Evolutionary conservation across 2,888 invertebrate species (phyloP), one percentile per base, ranked within the genome.

Genomic region (Ectemnius cavifrons): DNA sequence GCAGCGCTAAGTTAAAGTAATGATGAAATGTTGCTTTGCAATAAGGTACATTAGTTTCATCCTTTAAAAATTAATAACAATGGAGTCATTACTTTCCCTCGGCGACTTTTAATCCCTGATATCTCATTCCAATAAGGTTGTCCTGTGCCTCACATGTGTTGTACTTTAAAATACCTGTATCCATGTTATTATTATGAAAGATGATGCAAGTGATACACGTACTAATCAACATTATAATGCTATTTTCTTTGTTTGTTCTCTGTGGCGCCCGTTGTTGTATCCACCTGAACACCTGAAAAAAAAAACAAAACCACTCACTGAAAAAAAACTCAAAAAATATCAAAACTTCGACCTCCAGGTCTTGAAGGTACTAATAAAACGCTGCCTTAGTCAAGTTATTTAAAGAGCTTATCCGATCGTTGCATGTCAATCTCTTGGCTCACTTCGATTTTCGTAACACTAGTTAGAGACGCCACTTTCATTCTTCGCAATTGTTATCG

Each of bases 241-340:
- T 90, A 87, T 87, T 81, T 86, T 89, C 86, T 89, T 89, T 89
- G 86, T 90, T 89, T 90, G 89, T 90, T 90, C 89, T 90, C 89
- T 90, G 89, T 90, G 90, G 89, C 89, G 90, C 88, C 89, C 89
- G 86, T 89, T 90, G 89, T 90, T 89, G 89, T 90, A 89, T 89
- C 90, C 88, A 89, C 89, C 88, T 89, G 88, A 89, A 88, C 87
- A 89, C 89, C 89, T 87, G 89, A 88, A 85, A 86, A 88, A n/a
- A 85, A 86, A 81, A 88, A 86, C 85, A 82, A 88, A 89, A 89
- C 89, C 89, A 89, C 86, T 89, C 86, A 89, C 87, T 89, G 89
- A 84, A 83, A 83, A 83, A 85, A 89, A 89, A 89, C 88, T 89
- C 87, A 89, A 89, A 88, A 87, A 88, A 88, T 89, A 84, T 89